Conservation (phyloP, 2,797 vertebrate species). For the Helarctos malayanus region DNA sequence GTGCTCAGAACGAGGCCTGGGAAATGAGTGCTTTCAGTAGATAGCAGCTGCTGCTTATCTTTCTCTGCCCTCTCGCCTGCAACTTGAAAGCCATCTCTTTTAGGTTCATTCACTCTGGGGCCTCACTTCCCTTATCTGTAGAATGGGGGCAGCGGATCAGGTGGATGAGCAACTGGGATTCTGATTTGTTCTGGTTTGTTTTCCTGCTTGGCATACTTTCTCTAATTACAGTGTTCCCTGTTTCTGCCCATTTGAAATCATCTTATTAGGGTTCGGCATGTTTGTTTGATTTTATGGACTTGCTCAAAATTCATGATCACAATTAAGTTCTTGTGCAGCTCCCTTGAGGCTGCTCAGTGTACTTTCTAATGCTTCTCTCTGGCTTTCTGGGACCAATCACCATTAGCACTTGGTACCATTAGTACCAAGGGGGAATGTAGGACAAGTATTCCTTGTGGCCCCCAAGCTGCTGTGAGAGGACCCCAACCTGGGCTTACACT, state of each 20-base stretch:
- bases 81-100: neutral
- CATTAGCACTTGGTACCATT: neutral
- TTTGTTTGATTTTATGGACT: constrained; percentile 48
- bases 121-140: neutral
- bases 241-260: constrained; percentile 30
- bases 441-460: neutral
- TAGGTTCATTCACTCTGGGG: neutral
- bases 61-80: neutral
- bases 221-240: neutral
- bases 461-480: neutral
- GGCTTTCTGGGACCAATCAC: neutral
- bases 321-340: neutral
- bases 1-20: neutral
- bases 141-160: neutral
- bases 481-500: neutral
- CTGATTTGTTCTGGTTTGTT: neutral
- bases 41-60: neutral
- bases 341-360: neutral
- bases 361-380: neutral
- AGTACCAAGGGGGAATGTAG: neutral
- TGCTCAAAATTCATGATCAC: constrained; percentile 33
- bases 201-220: neutral
- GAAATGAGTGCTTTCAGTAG: neutral
- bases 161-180: neutral
- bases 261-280: neutral